Evolutionary conservation across 2,888 invertebrate genomes (phyloP).

Genomic region (Tortricodes alternella): DNA sequence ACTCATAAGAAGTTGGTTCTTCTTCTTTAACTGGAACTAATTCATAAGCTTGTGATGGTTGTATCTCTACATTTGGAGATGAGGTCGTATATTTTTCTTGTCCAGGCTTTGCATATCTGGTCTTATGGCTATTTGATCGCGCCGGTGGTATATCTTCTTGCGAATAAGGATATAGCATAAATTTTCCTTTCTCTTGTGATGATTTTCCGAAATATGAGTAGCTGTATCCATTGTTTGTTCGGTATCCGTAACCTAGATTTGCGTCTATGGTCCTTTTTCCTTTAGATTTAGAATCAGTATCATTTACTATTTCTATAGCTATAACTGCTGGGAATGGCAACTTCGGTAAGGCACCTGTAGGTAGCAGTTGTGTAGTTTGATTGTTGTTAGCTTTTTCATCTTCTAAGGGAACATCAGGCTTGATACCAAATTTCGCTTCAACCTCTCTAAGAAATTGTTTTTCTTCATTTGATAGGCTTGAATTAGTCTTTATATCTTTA

Average conservation of each 20-base stretch:
- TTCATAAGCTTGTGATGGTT: conserved; percentile 82
- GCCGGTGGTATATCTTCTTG: conserved; percentile 84
- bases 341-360: conserved; percentile 38
- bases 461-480: conserved; percentile 68
- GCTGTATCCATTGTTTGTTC: conserved; percentile 77
- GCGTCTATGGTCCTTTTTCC: conserved; percentile 88
- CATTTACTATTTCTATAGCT: conserved; percentile 84
- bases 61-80: conserved; percentile 77
- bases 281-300: conserved; percentile 75
- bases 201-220: conserved; percentile 77
- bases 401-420: conserved; percentile 49
- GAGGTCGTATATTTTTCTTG: conserved; percentile 44
- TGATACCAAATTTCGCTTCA: conserved; percentile 74
- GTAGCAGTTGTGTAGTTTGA: conserved; percentile 32
- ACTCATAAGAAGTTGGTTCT: conserved; percentile 54
- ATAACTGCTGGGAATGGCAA: conserved; percentile 79
- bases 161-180: conserved; percentile 87
- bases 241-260: conserved; percentile 87
- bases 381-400: conserved; percentile 30
- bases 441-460: conserved; percentile 73
- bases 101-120: conserved; percentile 38
- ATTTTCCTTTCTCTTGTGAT: conserved; percentile 76
- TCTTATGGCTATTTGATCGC: conserved; percentile 34
- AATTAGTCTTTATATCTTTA: conserved; percentile 52
- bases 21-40: conserved; percentile 66